phyloP scores from a whole-genome alignment of 2,797 vertebrate species.

The Meda fulgida region DNA sequence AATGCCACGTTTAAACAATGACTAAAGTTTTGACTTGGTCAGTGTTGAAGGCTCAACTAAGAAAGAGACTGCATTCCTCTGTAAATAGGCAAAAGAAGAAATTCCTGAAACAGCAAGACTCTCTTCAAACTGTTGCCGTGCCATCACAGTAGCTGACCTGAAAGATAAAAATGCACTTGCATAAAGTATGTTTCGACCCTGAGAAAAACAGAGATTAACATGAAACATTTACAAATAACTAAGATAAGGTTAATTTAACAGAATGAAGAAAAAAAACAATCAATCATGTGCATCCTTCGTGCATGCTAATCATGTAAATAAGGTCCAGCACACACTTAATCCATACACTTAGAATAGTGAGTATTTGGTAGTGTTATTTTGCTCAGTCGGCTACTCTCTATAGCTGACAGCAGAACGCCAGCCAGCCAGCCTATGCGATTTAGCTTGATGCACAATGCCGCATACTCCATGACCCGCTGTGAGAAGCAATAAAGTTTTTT shows the following conservation, averaged over 20 bases:
- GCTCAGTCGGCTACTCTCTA: background rate
- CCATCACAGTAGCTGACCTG: background rate
- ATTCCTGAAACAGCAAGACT: constrained; percentile 1
- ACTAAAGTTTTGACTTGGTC: background rate
- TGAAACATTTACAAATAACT: constrained; percentile 7
- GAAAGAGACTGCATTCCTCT: background rate
- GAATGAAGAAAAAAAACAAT: background rate
- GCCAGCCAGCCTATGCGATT: constrained; percentile 6
- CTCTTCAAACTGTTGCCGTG: background rate
- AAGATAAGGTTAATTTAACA: constrained; percentile 8
- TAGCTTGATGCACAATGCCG: constrained; percentile 13
- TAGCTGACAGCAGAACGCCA: constrained; percentile 58
- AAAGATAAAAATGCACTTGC: background rate
- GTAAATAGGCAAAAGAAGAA: background rate
- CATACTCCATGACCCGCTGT: constrained; percentile 52
- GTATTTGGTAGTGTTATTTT: background rate
- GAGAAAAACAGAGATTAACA: background rate
- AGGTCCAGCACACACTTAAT: background rate
- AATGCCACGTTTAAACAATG: background rate
- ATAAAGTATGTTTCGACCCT: background rate
- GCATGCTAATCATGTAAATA: background rate
- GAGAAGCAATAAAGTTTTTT: constrained; percentile 66
- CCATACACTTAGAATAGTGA: background rate
- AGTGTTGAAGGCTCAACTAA: background rate
- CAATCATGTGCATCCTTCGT: background rate